Evolutionary conservation across 1,140 invertebrate species (phyloP), one percentile per base, ranked within the genome.

Genomic region (Penaeus indicus): DNA sequence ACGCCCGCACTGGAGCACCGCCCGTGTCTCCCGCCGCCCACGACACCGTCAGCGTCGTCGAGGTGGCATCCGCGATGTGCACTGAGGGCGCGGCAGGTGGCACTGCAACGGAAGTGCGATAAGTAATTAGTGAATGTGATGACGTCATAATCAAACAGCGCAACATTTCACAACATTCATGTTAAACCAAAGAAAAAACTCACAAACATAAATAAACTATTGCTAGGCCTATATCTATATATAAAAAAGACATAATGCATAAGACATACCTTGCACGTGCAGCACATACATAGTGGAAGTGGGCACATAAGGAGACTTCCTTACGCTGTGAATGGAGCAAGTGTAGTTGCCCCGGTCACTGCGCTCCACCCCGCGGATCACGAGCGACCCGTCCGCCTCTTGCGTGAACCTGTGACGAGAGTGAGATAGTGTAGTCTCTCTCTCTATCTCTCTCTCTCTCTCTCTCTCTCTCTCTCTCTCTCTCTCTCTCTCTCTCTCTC

Each of bases 281-380:
- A 88, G 81, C 11, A 72, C 84, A 82, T 88, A 84, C 11, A 81
- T 84, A n/a, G 87, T 63, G 38, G 87, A 77, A 32, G 87, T 88
- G 87, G 84, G 87, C 21, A 77, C 69, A 22, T 88, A 88, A 16
- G 82, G 87, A 22, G 72, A 82, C n/a, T 88, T 83, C 22, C 87
- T 67, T 4, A 85, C 84, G 81, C 93, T 93, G 54, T 91, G 86
- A 0, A 92, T 92, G 25, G 89, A 90, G 86, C 93, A 93, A 0
- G 92, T 93, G 91, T 93, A 93, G 85, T 93, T 93, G 18, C 92
- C 93, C 3, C 92, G 92, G 88, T 93, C 93, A 22, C 89, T 84
- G 18, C 92, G 91, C n/a, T 91, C 89, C 0, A 93, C 91, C 18
- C 91, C 90, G 8, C 91, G 82, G 32, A 93, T 92, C 67, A 92